These are phyloP conservation scores for Lonchura striata DNA, from an alignment of 2,113 vertebrate species.

Conservation along the genomic window DNA sequence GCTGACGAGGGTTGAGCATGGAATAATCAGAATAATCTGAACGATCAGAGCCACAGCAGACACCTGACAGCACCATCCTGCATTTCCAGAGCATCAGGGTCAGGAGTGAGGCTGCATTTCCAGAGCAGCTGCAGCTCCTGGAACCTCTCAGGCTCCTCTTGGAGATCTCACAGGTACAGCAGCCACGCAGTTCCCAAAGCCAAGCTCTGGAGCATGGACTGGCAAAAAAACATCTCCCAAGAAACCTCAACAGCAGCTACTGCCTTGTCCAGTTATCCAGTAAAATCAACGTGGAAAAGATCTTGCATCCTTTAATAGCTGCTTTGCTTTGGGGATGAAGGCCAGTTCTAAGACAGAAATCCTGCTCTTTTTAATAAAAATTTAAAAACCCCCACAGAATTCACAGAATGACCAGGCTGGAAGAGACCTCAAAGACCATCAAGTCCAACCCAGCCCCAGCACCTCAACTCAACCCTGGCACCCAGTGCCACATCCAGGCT, in stretches of 20 bases:
- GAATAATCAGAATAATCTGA: not conserved
- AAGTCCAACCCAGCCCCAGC: not conserved
- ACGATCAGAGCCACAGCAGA: accelerated
- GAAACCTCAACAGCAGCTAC: not conserved
- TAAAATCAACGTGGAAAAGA: not conserved
- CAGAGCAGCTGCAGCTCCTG: not conserved
- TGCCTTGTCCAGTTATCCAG: not conserved
- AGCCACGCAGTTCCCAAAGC: not conserved
- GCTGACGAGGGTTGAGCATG: accelerated
- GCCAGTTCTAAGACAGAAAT: not conserved
- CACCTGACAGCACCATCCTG: too few species aligned
- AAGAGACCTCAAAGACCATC: not conserved
- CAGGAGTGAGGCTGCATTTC: not conserved
- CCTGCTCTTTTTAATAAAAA: not conserved
- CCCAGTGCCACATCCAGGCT: not conserved
- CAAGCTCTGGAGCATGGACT: not conserved
- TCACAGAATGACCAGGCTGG: not conserved
- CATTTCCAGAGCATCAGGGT: not conserved
- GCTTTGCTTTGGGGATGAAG: not conserved
- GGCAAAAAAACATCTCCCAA: not conserved
- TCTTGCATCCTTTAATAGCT: not conserved
- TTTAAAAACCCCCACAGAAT: not conserved
- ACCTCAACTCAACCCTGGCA: not conserved
- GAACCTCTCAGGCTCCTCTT: not conserved
- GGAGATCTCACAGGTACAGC: accelerated